Evolutionary conservation across 2,797 vertebrate genomes (phyloP).

Genomic region (Gallirallus australis): DNA sequence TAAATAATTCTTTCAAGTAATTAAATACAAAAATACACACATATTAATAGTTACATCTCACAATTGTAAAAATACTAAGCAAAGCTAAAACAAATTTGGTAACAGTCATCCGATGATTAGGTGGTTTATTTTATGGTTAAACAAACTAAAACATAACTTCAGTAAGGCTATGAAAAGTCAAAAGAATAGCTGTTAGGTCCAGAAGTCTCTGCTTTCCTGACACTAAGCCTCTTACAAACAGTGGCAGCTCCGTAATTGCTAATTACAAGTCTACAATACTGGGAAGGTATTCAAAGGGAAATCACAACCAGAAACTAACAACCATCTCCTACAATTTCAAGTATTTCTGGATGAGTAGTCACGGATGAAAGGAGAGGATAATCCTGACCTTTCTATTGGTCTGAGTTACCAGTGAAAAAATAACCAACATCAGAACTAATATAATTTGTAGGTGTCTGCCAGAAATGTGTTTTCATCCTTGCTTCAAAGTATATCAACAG

Average conservation of each 20-base stretch:
- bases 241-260: background rate
- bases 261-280: rapidly evolving
- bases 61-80: background rate
- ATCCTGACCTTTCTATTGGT: background rate
- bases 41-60: background rate
- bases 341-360: background rate
- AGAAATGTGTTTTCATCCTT: background rate
- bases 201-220: background rate
- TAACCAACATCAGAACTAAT: background rate
- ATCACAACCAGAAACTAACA: background rate
- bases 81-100: background rate
- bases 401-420: background rate
- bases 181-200: background rate
- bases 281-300: background rate
- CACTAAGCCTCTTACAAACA: background rate
- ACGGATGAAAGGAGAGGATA: background rate
- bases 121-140: background rate
- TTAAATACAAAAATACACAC: background rate
- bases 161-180: background rate
- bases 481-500: background rate
- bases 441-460: background rate
- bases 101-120: background rate
- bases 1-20: background rate
- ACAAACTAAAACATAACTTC: background rate
- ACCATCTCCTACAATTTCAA: background rate